phyloP scores from a whole-genome alignment of 2,113 vertebrate species.

The Acinonyx jubatus region DNA sequence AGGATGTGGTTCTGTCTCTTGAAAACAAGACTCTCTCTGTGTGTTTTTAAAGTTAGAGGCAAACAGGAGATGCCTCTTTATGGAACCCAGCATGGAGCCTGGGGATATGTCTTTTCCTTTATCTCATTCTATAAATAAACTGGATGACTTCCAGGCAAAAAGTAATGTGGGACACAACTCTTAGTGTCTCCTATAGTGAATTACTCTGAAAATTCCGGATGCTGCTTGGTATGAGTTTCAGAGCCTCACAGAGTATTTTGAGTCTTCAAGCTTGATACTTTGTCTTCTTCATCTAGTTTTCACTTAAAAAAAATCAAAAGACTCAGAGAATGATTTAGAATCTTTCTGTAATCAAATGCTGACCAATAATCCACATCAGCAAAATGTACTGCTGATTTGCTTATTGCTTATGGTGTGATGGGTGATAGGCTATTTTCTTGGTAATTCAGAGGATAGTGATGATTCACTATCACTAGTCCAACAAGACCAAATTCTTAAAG shows the following conservation, averaged over 20 bases:
- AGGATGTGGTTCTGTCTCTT: neutral
- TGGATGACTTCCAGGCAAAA: neutral
- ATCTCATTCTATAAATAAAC: constrained; percentile 37
- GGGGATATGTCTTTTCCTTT: neutral
- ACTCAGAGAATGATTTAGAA: neutral
- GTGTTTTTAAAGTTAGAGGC: neutral
- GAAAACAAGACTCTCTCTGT: neutral
- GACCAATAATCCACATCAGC: neutral
- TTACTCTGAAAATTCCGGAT: neutral
- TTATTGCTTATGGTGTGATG: neutral
- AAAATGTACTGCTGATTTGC: neutral
- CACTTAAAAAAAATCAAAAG: neutral
- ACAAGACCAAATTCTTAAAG: neutral
- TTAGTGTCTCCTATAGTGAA: neutral
- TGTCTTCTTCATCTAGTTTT: neutral
- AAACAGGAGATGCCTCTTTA: neutral
- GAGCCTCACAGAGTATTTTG: neutral
- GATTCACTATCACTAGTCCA: neutral
- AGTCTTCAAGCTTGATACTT: neutral
- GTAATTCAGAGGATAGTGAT: neutral
- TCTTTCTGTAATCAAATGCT: constrained; percentile 15
- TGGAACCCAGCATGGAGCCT: neutral
- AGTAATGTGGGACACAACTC: neutral
- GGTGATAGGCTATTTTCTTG: neutral
- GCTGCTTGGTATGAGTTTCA: neutral